Conservation (phyloP, 2,113 vertebrate genomes). For the Syngnathus typhle region DNA sequence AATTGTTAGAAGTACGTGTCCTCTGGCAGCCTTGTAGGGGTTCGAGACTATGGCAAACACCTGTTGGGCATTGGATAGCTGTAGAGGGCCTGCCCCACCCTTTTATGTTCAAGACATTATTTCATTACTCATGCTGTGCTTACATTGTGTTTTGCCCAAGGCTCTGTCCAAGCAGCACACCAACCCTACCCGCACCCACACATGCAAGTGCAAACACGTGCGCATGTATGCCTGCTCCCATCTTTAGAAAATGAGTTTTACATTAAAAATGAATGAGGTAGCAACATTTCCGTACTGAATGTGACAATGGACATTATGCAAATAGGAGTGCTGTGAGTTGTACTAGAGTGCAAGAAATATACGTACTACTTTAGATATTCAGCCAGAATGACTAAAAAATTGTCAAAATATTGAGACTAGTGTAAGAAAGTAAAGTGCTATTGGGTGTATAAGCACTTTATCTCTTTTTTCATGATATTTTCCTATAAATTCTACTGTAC, state of each 20-base stretch:
- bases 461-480: not conserved
- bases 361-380: not conserved
- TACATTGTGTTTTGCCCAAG: slow-evolving; percentile 57
- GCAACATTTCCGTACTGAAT: slow-evolving; percentile 39
- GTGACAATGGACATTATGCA: slow-evolving; percentile 24
- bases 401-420: not conserved
- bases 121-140: slow-evolving; percentile 66
- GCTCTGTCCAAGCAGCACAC: slow-evolving; percentile 36
- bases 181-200: slow-evolving; percentile 8
- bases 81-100: slow-evolving; percentile 38
- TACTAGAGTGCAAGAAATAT: not conserved
- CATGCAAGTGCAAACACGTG: not conserved
- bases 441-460: too few relatives aligned
- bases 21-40: slow-evolving; percentile 57
- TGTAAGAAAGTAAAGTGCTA: not conserved
- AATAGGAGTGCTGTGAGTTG: slow-evolving; percentile 6
- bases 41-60: slow-evolving; percentile 51
- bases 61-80: slow-evolving; percentile 50
- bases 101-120: slow-evolving; percentile 66
- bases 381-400: not conserved
- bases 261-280: slow-evolving; percentile 53
- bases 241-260: slow-evolving; percentile 35
- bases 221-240: not conserved
- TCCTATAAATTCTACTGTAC: not conserved
- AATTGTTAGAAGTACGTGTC: not conserved